These are phyloP conservation scores for Laothoe populi DNA, from an alignment of 2,888 invertebrate genomes.

Conservation along the genomic window DNA sequence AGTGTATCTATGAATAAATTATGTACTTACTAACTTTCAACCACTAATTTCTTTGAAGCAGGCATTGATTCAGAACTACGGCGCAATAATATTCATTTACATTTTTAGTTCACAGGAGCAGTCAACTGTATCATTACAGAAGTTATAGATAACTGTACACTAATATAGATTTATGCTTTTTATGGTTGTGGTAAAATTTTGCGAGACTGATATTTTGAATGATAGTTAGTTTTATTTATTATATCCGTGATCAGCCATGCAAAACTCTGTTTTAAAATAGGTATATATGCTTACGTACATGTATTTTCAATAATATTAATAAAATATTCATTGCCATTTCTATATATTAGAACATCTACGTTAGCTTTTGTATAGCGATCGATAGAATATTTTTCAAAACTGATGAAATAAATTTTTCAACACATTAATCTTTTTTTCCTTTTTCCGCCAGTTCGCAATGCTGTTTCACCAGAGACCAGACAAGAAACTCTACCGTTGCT, in stretches of 20 bases:
- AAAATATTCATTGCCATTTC: too few relatives aligned
- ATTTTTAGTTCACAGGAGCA: background rate
- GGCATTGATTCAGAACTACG: background rate
- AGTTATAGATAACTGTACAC: background rate
- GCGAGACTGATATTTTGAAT: background rate
- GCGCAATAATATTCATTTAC: background rate
- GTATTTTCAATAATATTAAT: too few relatives aligned
- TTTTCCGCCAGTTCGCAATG: too few relatives aligned
- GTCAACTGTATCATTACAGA: background rate
- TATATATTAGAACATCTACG: too few relatives aligned
- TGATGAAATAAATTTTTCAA: too few relatives aligned
- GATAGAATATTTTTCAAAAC: too few relatives aligned
- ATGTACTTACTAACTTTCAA: background rate
- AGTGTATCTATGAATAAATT: conserved; percentile 5
- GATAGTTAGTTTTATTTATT: background rate
- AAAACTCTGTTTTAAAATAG: background rate
- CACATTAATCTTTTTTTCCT: too few relatives aligned
- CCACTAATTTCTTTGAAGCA: background rate
- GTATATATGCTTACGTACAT: too few relatives aligned
- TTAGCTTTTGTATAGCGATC: background rate
- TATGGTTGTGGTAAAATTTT: background rate
- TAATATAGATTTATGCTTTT: too few relatives aligned
- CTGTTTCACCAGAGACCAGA: too few relatives aligned
- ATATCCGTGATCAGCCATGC: background rate
- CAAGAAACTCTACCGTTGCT: too few relatives aligned